Evolutionary conservation across 2,888 invertebrate species (phyloP), one percentile per base, ranked within the genome.

Genomic region (Dryobota labecula): DNA sequence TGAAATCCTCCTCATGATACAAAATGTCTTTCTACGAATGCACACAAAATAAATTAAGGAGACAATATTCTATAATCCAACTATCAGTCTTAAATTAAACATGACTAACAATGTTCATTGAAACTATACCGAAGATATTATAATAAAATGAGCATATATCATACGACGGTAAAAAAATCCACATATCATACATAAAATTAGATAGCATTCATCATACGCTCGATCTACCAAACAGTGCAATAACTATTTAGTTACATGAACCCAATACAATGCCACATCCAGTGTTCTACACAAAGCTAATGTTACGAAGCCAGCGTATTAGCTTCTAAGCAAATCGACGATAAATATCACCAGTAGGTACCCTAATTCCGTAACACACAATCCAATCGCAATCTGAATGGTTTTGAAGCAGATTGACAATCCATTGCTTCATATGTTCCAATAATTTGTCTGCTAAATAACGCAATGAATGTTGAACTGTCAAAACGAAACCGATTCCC

Each of bases 81-180:
- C 90, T 88, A 92, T 94, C 94, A 94, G 94, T 94, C 94, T 94
- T 94, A 92, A 92, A 92, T 90, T 80, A 92, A 91, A 89, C 85
- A 91, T 85, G 86, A 88, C 88, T 89, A 89, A 83, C 81, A 70
- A 87, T 87, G 84, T 86, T 83, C 82, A 85, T 81, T 81, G 79
- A 85, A 84, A 82, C 77, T 78, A 82, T 74, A 82, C 70, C 76
- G 65, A 84, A 75, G 74, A 80, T 75, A 76, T 74, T 78, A 82
- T 73, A 77, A 75, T 75, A 79, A 70, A 80, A 86, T 88, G 88
- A 90, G 89, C 90, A 84, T 64, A 75, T 81, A 83, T 74, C 66
- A 72, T 71, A 74, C 63, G 64, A 71, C 62, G 62, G 79, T 82
- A 65, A 78, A 82, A 78, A 80, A 65, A 75, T 38, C 62, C 64